A percentile compares a stretch with the other conserved stretches of the same genome.
Conservation (phyloP, 1,140 invertebrate species). For the Antheraea pernyi region DNA sequence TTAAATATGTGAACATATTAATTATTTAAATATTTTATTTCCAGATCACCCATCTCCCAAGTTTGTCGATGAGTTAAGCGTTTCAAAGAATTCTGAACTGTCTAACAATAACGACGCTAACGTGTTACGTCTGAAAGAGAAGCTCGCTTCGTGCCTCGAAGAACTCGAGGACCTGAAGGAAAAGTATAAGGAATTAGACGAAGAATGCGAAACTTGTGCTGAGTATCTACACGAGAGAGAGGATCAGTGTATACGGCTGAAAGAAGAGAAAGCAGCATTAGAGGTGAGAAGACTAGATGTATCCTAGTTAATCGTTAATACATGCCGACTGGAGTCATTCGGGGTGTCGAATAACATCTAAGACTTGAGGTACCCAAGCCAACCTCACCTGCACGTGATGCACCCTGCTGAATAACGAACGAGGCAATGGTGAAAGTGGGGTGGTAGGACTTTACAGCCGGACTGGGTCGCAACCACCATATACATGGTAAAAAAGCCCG, state of each 20-base stretch:
- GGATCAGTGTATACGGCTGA: constrained; percentile 46
- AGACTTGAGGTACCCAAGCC: too few relatives aligned
- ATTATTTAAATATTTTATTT: too few relatives aligned
- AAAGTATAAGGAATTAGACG: constrained; percentile 57
- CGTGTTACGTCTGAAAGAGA: constrained; percentile 37
- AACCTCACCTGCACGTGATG: too few relatives aligned
- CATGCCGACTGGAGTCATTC: background rate
- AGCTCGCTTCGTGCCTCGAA: constrained; percentile 41
- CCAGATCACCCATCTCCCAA: background rate
- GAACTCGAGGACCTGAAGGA: constrained; percentile 57
- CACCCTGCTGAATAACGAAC: too few relatives aligned
- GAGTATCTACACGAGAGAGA: constrained; percentile 57
- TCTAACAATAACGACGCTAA: constrained; percentile 18
- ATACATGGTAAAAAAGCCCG: too few relatives aligned
- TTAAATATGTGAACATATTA: too few relatives aligned
- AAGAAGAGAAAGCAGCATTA: constrained; percentile 45
- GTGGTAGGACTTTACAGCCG: too few relatives aligned
- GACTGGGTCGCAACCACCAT: too few relatives aligned
- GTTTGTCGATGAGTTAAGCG: background rate
- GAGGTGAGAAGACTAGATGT: constrained; percentile 35
- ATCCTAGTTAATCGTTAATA: too few relatives aligned
- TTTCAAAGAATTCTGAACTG: background rate
- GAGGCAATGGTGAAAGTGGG: too few relatives aligned
- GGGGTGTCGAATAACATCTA: too few relatives aligned
- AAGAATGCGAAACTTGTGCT: constrained; percentile 64